These are phyloP conservation scores for Eupithecia subfuscata DNA, from an alignment of 2,888 invertebrate species.

Conservation along the genomic window DNA sequence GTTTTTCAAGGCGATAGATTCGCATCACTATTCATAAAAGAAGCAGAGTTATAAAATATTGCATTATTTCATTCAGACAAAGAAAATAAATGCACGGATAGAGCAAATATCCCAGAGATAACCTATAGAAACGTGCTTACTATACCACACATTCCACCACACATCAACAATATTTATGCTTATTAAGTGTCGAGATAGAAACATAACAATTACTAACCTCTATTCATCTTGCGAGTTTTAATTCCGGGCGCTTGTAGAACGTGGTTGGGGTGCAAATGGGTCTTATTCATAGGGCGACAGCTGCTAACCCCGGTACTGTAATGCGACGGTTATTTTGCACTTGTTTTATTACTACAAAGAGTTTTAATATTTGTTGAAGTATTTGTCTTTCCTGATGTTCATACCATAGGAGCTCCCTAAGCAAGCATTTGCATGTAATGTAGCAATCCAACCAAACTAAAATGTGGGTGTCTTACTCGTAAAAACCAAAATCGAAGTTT, in stretches of 20 bases:
- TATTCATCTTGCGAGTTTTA: constrained; percentile 40
- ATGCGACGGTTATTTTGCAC: constrained; percentile 11
- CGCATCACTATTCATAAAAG: too few species aligned
- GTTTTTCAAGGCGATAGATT: too few species aligned
- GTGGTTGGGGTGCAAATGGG: constrained; percentile 55
- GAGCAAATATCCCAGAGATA: not conserved
- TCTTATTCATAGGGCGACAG: constrained; percentile 59
- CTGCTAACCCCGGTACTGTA: constrained; percentile 52
- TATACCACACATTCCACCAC: not conserved
- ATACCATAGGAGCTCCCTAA: too few species aligned
- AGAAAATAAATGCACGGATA: too few species aligned
- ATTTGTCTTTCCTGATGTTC: not conserved
- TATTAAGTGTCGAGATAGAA: constrained; percentile 11
- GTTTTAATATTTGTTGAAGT: not conserved
- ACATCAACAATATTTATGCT: constrained; percentile 6
- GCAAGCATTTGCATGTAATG: too few species aligned
- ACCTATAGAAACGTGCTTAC: not conserved
- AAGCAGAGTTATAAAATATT: too few species aligned
- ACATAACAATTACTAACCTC: constrained; percentile 19
- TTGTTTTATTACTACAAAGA: not conserved
- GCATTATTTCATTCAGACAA: too few species aligned
- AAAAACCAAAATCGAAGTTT: too few species aligned
- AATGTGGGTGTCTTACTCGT: too few species aligned
- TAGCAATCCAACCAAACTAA: too few species aligned
- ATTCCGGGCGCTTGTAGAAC: constrained; percentile 52